Base-by-base conservation (phyloP, 2,888 invertebrate genomes). In the Acanthococcus lagerstroemiae region DNA sequence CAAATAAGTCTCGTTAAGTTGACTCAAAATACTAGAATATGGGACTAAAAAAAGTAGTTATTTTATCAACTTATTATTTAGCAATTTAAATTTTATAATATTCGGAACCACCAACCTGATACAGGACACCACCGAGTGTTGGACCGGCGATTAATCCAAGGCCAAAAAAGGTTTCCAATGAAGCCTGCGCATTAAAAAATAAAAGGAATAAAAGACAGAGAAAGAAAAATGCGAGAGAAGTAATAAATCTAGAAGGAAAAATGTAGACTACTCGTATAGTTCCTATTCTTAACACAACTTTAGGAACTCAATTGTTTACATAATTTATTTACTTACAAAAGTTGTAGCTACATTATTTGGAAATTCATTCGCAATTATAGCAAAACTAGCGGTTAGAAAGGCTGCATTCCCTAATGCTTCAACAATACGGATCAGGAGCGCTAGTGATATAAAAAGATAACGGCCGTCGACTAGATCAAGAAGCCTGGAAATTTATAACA, bases 371-470 rank as follows among this genome's bases (percentile, higher is more conserved):
- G 91, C 90, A 70, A 90, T 88, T 71, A 92, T 88, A 1, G 90
- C 88, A 75, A 91, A 92, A 71, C 88, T 87, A 0, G 91, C 90
- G 0, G 90, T 90, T 44, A 90, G 80, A 76, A 90, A 88, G 12
- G 90, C 90, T 0, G 90, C 90, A 73, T 90, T 90, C 19, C 92
- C 92, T 78, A 90, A 79, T 0, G 91, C 91, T 75, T 91, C 89
- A 48, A 90, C 77, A 67, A 90, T 87, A 58, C 92, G 80, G 70
- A 91, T 87, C 24, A 85, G 72, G 75, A 92, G 88, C 72, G 90
- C 89, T 25, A 89, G 77, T 0, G 83, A 79, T 70, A 91, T 87
- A 75, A 91, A 92, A 1, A 84, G 80, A 66, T 81, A 80, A 74
- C 84, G 85, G 0, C 84, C 86, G 58, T 85, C 79, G 48, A 87